phyloP scores from a whole-genome alignment of 2,113 vertebrate species.

The Pollimyrus isidori region DNA sequence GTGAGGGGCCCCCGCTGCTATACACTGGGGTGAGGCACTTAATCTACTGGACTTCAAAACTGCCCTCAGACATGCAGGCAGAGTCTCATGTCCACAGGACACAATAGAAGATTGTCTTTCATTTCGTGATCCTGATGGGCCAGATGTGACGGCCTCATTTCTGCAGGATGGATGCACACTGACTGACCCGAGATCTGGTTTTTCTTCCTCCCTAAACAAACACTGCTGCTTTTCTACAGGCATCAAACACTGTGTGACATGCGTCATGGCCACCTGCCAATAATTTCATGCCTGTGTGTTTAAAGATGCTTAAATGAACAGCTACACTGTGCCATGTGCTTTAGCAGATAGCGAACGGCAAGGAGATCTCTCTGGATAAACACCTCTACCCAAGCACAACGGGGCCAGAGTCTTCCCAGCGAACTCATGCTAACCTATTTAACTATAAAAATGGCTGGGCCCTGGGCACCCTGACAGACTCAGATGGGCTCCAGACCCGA shows the following conservation, averaged over 20 bases:
- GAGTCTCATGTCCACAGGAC: neutral
- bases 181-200: neutral
- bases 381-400: neutral
- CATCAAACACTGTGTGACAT: neutral
- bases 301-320: neutral
- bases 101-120: neutral
- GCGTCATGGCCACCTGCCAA: neutral
- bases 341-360: neutral
- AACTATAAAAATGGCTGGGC: neutral
- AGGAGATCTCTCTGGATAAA: neutral
- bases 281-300: neutral
- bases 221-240: neutral
- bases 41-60: neutral
- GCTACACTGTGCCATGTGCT: neutral
- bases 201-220: neutral
- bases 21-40: neutral
- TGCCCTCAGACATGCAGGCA: neutral
- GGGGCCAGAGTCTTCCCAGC: neutral
- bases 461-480: neutral
- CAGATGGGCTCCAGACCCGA: neutral
- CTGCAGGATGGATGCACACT: neutral
- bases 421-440: neutral
- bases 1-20: neutral
- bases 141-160: neutral
- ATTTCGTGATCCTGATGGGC: neutral